Evolutionary conservation across 2,113 vertebrate genomes (phyloP), one percentile per base, ranked within the genome.

Genomic region (Zosterops lateralis): DNA sequence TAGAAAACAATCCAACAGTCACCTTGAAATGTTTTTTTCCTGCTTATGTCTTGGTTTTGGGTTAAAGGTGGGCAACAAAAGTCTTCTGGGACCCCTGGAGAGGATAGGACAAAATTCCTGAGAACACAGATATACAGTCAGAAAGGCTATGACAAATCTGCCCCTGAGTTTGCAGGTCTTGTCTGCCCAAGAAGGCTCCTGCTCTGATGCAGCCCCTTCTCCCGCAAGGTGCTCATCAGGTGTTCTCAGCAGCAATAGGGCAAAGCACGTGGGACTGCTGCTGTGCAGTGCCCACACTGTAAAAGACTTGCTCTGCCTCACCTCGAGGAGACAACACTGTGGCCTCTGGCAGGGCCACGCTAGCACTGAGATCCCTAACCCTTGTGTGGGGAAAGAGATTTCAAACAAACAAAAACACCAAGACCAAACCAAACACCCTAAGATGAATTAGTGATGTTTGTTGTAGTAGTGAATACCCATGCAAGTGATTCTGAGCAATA

Each of bases 261-360:
- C 42, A 68, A 68, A 89, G 7, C 14, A 6, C 0, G 2, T 34
- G 48, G 22, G 40, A 19, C n/a, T 90, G 66, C 54, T 72, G 21
- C 14, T 57, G 0, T 21, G 11, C 29, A 51, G 3, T 9, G 44
- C 34, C 54, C 1, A 0, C 2, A 0, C 6, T 17, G 29, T 2
- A 0, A 28, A 40, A 74, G 48, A 8, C 12, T 7, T 12, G 6
- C 24, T 50, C 12, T 82, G 57, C 34, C 21, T 72, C 28, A 21
- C 26, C 12, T 5, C 10, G 45, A 8, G 14, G 53, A 14, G 14
- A 9, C 1, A 2, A 25, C 12, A 16, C 60, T 7, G 3, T 21
- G 50, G n/a, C 36, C 68, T 15, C 58, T 34, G 45, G n/a, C 13
- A 45, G 61, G 16, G 7, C 25, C 12, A 0, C 53, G 58, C 22